Conservation (phyloP, 1,140 invertebrate species). For the Plectus sambesii region DNA sequence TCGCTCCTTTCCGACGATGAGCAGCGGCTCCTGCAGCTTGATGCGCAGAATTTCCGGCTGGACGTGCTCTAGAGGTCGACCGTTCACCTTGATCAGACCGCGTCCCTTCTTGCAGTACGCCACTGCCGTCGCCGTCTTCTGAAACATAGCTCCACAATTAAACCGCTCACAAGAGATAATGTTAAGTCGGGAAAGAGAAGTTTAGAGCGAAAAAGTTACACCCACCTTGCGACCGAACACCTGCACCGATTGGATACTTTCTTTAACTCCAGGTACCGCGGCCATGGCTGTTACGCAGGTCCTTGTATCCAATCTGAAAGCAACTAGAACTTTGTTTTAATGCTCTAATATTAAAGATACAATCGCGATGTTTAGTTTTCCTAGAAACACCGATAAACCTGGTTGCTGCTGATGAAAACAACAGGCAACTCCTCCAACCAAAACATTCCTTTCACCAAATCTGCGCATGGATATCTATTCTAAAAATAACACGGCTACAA, state of each 20-base stretch:
- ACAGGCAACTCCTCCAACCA: too few relatives aligned
- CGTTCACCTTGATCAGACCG: slow-evolving; percentile 87
- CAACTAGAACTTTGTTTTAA: too few relatives aligned
- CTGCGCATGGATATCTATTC: too few relatives aligned
- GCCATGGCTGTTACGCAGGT: too few relatives aligned
- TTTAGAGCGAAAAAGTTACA: slow-evolving; percentile 23
- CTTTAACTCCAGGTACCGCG: too few relatives aligned
- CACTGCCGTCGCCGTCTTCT: slow-evolving; percentile 98
- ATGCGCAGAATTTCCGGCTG: slow-evolving; percentile 87
- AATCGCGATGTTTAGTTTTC: too few relatives aligned
- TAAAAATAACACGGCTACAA: too few relatives aligned
- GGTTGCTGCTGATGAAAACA: too few relatives aligned
- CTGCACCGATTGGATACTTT: slow-evolving; percentile 81
- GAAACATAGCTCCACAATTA: slow-evolving; percentile 35
- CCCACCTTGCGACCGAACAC: slow-evolving; percentile 92
- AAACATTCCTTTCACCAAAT: too few relatives aligned
- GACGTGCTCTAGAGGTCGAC: slow-evolving; percentile 80
- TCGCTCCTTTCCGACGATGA: slow-evolving; percentile 85
- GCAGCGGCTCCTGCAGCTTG: slow-evolving; percentile 92
- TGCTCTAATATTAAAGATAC: too few relatives aligned
- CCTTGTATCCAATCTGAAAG: too few relatives aligned
- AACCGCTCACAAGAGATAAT: slow-evolving; percentile 9
- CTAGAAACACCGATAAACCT: too few relatives aligned
- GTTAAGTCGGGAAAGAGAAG: not conserved
- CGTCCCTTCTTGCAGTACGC: slow-evolving; percentile 90